A percentile compares a stretch with the other conserved stretches of the same genome.
Evolutionary conservation across 2,797 vertebrate genomes (phyloP).

Genomic region (Pachyuromys duprasi): DNA sequence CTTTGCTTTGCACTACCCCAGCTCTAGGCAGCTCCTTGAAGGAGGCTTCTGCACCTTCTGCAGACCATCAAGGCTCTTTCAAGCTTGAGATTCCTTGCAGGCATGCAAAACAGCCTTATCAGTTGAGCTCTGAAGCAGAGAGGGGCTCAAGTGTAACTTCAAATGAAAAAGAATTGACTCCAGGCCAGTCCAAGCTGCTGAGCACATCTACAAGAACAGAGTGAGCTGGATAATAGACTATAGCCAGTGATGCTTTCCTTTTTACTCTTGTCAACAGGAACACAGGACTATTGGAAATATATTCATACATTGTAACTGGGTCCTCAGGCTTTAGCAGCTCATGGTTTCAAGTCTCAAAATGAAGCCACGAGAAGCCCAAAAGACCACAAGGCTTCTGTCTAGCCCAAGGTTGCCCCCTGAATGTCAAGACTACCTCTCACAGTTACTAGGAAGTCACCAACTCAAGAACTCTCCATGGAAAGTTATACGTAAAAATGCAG

Average conservation of each 20-base stretch:
- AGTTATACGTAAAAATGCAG: not conserved
- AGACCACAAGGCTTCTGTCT: not conserved
- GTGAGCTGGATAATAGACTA: not conserved
- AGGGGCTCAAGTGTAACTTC: not conserved
- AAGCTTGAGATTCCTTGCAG: not conserved
- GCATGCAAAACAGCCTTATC: not conserved
- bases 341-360: not conserved
- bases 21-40: not conserved
- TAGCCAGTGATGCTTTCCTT: not conserved
- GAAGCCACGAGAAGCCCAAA: conserved; percentile 19
- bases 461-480: not conserved
- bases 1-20: not conserved
- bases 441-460: not conserved
- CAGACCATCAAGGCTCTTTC: not conserved
- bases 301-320: not conserved
- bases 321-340: not conserved
- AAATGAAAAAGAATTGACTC: not conserved
- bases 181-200: not conserved
- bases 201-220: not conserved
- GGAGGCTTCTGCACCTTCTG: not conserved
- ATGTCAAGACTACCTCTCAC: not conserved
- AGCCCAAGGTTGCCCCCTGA: not conserved
- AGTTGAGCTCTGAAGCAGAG: not conserved
- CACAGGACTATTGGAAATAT: not conserved
- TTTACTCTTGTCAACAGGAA: not conserved